A percentile compares a stretch with the other conserved stretches of the same genome.
These are phyloP conservation scores for Bufotes viridis DNA, from an alignment of 2,797 vertebrate species.

Conservation along the genomic window DNA sequence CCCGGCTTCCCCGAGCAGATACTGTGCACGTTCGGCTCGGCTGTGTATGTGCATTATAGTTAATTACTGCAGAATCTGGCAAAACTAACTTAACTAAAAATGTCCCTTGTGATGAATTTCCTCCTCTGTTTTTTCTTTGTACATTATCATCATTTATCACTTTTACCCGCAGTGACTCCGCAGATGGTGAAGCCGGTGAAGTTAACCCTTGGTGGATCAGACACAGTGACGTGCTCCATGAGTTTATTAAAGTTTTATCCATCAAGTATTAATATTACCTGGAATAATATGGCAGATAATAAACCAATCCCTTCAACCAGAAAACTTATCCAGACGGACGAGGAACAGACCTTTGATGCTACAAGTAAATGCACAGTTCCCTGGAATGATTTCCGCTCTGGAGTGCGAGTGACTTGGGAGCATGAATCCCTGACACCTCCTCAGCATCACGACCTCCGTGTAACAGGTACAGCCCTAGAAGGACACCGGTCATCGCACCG, in stretches of 20 bases:
- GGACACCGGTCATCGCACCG: not conserved
- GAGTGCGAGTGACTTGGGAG: conserved; percentile 24
- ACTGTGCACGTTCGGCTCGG: no score
- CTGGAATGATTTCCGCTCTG: not conserved
- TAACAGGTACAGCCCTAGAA: not conserved
- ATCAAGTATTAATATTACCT: not conserved
- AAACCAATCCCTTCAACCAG: not conserved
- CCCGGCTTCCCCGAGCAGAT: no score
- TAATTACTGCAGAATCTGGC: no score
- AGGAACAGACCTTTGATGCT: conserved; percentile 24
- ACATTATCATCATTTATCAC: not conserved
- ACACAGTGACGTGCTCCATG: not conserved
- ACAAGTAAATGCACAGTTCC: conserved; percentile 20
- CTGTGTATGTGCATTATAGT: no score
- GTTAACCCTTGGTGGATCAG: not conserved
- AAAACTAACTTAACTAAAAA: no score
- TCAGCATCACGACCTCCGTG: not conserved
- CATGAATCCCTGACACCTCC: conserved; percentile 16
- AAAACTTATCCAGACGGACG: conserved; percentile 23
- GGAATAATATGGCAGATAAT: not conserved
- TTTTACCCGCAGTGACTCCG: not conserved
- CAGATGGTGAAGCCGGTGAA: not conserved
- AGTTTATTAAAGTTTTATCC: conserved; percentile 7
- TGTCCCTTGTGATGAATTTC: no score
- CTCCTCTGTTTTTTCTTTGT: no score